A percentile compares a stretch with the other conserved stretches of the same genome.
These are phyloP conservation scores for Pogonomyrmex barbatus DNA, from an alignment of 1,140 invertebrate species.

Conservation along the genomic window DNA sequence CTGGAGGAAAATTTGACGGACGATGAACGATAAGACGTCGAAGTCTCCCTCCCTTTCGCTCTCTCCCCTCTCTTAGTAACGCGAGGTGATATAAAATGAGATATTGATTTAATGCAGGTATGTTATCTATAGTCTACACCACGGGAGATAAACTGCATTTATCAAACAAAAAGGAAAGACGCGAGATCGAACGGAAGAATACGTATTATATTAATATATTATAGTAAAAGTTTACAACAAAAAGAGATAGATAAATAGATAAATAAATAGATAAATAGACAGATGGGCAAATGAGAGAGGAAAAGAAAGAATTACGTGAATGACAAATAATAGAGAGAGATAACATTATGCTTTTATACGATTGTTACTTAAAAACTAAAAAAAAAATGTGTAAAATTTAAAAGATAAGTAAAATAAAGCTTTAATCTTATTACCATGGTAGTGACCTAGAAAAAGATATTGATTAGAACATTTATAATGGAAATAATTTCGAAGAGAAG, in stretches of 20 bases:
- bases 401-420: background rate
- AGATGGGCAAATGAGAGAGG: too few species aligned
- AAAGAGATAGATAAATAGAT: too few species aligned
- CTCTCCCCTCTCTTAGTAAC: background rate
- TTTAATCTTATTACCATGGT: background rate
- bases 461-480: background rate
- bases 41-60: background rate
- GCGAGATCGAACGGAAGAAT: background rate
- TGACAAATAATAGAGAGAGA: too few species aligned
- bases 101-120: background rate
- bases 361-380: background rate
- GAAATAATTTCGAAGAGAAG: background rate
- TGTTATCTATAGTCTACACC: background rate
- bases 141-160: background rate
- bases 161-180: background rate
- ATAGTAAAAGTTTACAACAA: background rate
- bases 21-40: constrained; percentile 19
- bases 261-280: too few species aligned
- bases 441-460: background rate
- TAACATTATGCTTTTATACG: background rate
- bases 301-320: too few species aligned
- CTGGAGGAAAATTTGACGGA: background rate
- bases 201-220: background rate
- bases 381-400: background rate
- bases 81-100: background rate